Conservation (phyloP, 2,797 vertebrate genomes). For the Sebastes iracundus region DNA sequence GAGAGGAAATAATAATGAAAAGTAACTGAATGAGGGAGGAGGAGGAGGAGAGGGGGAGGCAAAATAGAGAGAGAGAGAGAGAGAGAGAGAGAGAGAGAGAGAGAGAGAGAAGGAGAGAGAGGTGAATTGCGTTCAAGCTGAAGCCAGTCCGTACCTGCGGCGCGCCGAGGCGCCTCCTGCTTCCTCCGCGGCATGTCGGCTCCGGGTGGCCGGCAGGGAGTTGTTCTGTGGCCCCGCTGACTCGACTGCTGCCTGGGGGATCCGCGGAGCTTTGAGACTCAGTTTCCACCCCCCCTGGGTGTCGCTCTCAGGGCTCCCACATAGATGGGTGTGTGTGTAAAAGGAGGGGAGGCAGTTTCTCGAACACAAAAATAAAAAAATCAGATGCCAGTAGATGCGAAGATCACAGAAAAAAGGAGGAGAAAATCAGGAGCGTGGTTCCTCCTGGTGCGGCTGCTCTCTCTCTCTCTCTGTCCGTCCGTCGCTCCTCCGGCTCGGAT, state of each 20-base stretch:
- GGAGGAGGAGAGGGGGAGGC: background rate
- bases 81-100: background rate
- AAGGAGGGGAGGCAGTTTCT: conserved; percentile 61
- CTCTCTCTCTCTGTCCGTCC: conserved; percentile 58
- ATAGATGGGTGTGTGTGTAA: conserved; percentile 66
- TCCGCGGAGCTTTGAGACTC: conserved; percentile 81
- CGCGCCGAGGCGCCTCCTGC: conserved; percentile 97
- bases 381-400: conserved; percentile 39
- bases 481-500: conserved; percentile 64
- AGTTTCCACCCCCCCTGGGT: conserved; percentile 77
- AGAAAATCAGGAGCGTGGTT: conserved; percentile 12
- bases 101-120: background rate
- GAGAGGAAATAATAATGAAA: conserved; percentile 54
- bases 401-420: background rate
- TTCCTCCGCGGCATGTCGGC: conserved; percentile 96
- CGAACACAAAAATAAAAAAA: conserved; percentile 61
- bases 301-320: conserved; percentile 82
- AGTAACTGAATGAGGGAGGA: conserved; percentile 42
- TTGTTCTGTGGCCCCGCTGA: conserved; percentile 84
- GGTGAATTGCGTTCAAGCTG: conserved; percentile 20
- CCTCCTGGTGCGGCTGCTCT: conserved; percentile 32
- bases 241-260: conserved; percentile 81
- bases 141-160: conserved; percentile 86
- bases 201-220: conserved; percentile 69
- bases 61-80: background rate